These are phyloP conservation scores for Epinotia brunnichana DNA, from an alignment of 2,888 invertebrate species.

Conservation along the genomic window DNA sequence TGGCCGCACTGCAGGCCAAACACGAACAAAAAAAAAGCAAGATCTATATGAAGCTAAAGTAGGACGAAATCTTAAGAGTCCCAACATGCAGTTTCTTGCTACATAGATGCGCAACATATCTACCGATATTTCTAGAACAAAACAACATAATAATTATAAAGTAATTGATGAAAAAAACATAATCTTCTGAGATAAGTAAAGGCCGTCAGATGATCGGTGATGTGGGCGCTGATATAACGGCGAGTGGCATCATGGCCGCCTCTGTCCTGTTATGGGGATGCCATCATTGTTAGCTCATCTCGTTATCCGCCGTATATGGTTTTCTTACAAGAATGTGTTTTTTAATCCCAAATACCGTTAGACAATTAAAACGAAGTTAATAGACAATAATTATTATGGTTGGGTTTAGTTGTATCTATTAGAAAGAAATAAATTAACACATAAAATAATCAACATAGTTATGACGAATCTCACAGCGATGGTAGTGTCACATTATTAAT, in stretches of 20 bases:
- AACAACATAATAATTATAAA: not conserved
- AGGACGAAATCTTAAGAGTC: no score
- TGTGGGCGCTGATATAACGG: conserved; percentile 31
- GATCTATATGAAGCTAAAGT: no score
- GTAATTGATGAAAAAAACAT: not conserved
- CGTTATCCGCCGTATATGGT: conserved; percentile 12
- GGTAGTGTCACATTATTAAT: no score
- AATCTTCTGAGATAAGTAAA: not conserved
- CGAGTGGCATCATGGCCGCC: conserved; percentile 22
- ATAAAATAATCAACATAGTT: no score
- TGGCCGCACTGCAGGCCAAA: no score
- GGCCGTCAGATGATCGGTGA: conserved; percentile 6
- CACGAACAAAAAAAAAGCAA: no score
- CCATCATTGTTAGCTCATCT: conserved; percentile 31
- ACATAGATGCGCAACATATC: not conserved
- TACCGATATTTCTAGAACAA: not conserved
- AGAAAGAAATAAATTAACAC: no score
- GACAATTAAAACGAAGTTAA: not conserved
- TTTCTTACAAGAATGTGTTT: not conserved
- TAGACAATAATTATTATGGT: no score
- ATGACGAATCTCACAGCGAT: no score
- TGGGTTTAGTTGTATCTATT: no score
- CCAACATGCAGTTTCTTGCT: no score
- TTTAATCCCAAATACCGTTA: not conserved
- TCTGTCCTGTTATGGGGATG: conserved; percentile 17